Evolutionary conservation across 2,113 vertebrate genomes (phyloP).

Genomic region (Mustelus asterias): DNA sequence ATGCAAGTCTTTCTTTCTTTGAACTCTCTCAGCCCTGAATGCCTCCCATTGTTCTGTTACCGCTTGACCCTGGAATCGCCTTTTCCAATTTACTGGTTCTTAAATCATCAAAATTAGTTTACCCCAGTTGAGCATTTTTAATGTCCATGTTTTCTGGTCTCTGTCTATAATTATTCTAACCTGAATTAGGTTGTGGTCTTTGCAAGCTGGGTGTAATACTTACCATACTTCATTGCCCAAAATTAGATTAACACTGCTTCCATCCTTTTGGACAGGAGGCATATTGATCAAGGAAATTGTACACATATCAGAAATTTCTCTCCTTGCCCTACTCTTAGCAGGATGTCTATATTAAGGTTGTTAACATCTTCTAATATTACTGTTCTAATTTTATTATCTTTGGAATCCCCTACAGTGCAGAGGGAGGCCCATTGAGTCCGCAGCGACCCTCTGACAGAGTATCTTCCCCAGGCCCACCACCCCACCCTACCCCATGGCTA

Average conservation of each 20-base stretch:
- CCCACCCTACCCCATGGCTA: too few relatives aligned
- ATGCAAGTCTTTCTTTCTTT: too few relatives aligned
- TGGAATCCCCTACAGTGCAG: too few relatives aligned
- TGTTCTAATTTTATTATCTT: too few relatives aligned
- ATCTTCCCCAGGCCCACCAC: too few relatives aligned
- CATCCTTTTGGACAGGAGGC: background rate
- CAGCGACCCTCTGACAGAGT: too few relatives aligned
- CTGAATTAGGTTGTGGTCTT: background rate
- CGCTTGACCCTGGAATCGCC: background rate
- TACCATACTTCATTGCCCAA: background rate
- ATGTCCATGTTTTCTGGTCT: background rate
- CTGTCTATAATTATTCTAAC: background rate
- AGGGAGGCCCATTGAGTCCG: too few relatives aligned
- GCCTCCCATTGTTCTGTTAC: background rate
- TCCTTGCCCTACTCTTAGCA: too few relatives aligned
- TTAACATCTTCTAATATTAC: too few relatives aligned
- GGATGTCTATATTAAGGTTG: too few relatives aligned
- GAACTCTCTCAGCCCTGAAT: too few relatives aligned
- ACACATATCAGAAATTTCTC: too few relatives aligned
- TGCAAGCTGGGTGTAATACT: background rate
- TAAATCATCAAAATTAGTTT: background rate
- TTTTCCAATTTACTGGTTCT: background rate
- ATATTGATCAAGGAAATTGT: background rate
- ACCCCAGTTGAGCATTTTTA: background rate
- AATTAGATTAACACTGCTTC: background rate